Conservation (phyloP, 2,113 vertebrate species). For the Phalacrocorax aristotelis region DNA sequence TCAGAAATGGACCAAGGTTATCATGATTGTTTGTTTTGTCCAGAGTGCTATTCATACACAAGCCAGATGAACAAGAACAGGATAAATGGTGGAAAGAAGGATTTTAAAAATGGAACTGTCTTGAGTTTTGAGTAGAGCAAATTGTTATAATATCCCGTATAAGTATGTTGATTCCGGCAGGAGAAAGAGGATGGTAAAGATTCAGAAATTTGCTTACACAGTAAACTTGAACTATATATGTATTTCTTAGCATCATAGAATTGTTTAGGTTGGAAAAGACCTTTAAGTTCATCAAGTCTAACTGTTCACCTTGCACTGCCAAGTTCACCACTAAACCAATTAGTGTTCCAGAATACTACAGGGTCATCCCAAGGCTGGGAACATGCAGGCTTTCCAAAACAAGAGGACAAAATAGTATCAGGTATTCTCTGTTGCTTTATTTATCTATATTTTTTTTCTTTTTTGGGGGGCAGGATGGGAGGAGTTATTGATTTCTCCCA, state of each 20-base stretch:
- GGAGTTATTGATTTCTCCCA: neutral
- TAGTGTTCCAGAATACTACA: neutral
- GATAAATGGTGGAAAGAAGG: neutral
- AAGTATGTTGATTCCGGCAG: neutral
- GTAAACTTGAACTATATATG: neutral
- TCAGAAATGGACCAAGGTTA: neutral
- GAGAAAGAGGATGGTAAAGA: neutral
- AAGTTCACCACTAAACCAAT: too few species aligned
- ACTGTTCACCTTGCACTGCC: too few species aligned
- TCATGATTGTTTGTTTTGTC: neutral
- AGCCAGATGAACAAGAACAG: neutral
- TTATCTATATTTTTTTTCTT: neutral
- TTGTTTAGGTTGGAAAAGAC: too few species aligned
- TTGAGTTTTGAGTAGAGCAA: neutral
- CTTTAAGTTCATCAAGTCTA: too few species aligned
- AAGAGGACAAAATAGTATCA: neutral
- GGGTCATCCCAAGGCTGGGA: neutral
- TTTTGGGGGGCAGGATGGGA: fast-evolving
- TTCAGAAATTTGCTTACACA: neutral
- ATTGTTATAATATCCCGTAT: neutral
- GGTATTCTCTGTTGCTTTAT: neutral
- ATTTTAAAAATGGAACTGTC: neutral
- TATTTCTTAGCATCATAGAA: neutral
- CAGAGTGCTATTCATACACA: neutral
- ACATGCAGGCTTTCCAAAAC: neutral